These are phyloP conservation scores for Manis crassicaudata DNA, from an alignment of 2,797 vertebrate species.

Conservation along the genomic window DNA sequence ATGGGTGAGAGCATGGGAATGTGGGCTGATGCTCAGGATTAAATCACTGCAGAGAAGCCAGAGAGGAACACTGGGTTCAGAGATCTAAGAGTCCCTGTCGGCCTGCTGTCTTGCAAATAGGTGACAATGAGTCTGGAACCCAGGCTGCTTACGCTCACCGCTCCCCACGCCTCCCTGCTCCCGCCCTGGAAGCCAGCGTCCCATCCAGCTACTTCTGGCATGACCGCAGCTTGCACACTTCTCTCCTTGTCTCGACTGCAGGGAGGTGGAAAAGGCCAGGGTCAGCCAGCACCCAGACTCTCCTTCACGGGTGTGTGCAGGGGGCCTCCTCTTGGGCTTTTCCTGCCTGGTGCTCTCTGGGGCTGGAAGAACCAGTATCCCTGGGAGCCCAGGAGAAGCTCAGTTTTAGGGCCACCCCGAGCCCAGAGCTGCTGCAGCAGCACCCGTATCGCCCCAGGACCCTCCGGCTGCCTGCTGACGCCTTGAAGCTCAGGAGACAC, in stretches of 20 bases:
- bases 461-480: not conserved
- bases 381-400: not conserved
- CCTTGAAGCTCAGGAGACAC: rapidly evolving
- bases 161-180: rapidly evolving
- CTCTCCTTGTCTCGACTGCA: not conserved
- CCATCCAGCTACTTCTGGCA: rapidly evolving
- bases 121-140: not conserved
- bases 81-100: not conserved
- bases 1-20: no score
- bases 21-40: not conserved
- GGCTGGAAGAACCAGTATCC: not conserved
- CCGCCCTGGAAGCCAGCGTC: not conserved
- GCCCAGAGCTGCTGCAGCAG: no score
- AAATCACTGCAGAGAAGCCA: not conserved
- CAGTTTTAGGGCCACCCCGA: not conserved
- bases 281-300: not conserved
- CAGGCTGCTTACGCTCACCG: not conserved
- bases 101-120: not conserved
- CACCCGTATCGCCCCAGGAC: not conserved
- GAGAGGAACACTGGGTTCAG: no score
- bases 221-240: not conserved
- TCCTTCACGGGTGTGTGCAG: not conserved
- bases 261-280: not conserved
- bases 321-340: not conserved
- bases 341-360: not conserved